Evolutionary conservation across 2,797 vertebrate species (phyloP), one percentile per base, ranked within the genome.

Genomic region (Fistularia tabacaria): DNA sequence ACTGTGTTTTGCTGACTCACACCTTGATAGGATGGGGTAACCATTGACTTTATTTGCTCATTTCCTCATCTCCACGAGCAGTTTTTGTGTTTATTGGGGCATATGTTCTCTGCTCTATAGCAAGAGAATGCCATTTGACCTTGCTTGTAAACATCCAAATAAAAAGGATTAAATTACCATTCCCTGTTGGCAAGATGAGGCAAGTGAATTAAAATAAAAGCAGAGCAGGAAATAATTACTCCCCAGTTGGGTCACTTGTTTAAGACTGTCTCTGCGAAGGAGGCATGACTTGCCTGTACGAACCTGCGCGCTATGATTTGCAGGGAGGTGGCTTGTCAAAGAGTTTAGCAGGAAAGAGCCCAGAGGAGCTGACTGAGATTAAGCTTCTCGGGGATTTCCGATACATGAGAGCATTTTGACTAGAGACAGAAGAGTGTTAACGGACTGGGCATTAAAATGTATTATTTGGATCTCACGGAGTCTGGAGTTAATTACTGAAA

Each of bases 261-360:
- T 49, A 12, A 13, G 25, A 25, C 25, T 25, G 54, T 74, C 64
- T 74, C 48, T 45, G 44, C 62, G 52, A 67, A 51, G 49, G 66
- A 74, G 79, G 47, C 69, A 1, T 41, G 11, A 69, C 62, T 57
- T 78, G 68, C 83, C 71, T 81, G 79, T 79, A 68, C 67, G 50
- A 80, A 83, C 83, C 62, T 81, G 84, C 43, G 66, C 37, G 62
- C 66, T 74, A 56, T 66, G 83, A 81, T 80, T 79, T 76, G 40
- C 36, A 77, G 79, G 73, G 81, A 57, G 81, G 81, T 84, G 82
- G 76, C 76, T 76, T 67, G 68, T 72, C 64, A 66, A 47, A 66
- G 54, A 64, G 12, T 68, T 63, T 54, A 38, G 44, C 46, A 71
- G 49, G 73, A 67, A 80, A 81, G 12, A 51, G 57, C 54, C 59